Conservation (phyloP, 2,888 invertebrate species). For the Mycalesis mineus region DNA sequence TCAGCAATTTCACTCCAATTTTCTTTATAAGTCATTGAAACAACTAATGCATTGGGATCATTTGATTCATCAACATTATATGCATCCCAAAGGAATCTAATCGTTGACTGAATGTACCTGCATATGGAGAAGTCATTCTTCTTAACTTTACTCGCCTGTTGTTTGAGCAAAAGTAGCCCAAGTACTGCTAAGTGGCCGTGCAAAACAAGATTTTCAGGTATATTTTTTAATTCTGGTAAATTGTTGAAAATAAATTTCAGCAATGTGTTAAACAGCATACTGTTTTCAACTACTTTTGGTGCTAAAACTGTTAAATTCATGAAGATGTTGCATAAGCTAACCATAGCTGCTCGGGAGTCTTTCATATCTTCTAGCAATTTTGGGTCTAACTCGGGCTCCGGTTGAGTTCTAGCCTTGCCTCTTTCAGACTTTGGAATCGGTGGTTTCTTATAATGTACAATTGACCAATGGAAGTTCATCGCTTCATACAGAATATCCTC, state of each 20-base stretch:
- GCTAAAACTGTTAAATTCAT: conserved; percentile 95
- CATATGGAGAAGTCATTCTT: conserved; percentile 94
- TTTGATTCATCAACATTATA: conserved; percentile 93
- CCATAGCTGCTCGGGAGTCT: conserved; percentile 89
- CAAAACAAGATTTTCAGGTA: conserved; percentile 89
- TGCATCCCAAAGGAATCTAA: conserved; percentile 95
- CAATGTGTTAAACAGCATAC: conserved; percentile 85
- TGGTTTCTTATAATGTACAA: conserved; percentile 90
- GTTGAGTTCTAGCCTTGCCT: conserved; percentile 84
- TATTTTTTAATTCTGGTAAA: conserved; percentile 89
- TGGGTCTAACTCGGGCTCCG: conserved; percentile 85
- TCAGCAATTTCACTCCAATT: conserved; percentile 94
- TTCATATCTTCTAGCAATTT: conserved; percentile 88
- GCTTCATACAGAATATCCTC: conserved; percentile 89
- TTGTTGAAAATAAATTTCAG: conserved; percentile 91
- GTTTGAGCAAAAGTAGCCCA: conserved; percentile 89
- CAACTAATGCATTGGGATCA: conserved; percentile 88
- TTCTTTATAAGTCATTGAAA: conserved; percentile 90
- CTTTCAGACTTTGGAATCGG: conserved; percentile 89
- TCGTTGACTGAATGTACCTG: conserved; percentile 91
- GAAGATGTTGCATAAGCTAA: conserved; percentile 92
- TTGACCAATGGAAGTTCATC: conserved; percentile 90
- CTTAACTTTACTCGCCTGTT: conserved; percentile 88
- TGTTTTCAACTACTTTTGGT: conserved; percentile 88
- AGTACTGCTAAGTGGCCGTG: conserved; percentile 91